Conservation (phyloP, 2,888 invertebrate genomes). For the Rapana venosa region DNA sequence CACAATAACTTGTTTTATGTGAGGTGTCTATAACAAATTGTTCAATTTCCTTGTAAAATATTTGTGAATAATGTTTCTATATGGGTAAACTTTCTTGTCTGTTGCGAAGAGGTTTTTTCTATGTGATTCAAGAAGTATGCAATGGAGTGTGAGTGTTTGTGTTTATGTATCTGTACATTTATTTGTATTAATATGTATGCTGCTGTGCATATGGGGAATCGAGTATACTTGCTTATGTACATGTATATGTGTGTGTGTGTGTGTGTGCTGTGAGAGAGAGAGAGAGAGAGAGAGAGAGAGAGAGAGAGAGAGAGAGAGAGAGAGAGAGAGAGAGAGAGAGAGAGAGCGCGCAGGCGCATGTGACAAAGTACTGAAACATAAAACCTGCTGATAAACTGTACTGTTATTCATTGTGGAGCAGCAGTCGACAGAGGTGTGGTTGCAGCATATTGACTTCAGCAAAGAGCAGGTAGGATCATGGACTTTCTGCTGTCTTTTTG, state of each 20-base stretch:
- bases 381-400: neutral
- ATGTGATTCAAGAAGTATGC: too few relatives aligned
- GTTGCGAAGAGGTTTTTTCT: too few relatives aligned
- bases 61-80: too few relatives aligned
- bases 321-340: neutral
- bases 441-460: conserved; percentile 36
- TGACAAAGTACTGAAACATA: too few relatives aligned
- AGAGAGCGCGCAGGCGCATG: neutral
- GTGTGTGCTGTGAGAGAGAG: neutral
- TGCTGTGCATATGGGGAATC: too few relatives aligned
- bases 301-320: neutral
- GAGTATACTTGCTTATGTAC: neutral
- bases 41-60: too few relatives aligned
- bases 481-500: neutral
- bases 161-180: too few relatives aligned
- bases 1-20: too few relatives aligned
- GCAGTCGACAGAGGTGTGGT: conserved; percentile 31
- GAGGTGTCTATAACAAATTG: too few relatives aligned
- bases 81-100: too few relatives aligned
- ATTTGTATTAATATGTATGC: too few relatives aligned
- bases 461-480: conserved; percentile 29
- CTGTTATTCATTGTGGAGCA: neutral
- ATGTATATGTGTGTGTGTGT: conserved; percentile 8
- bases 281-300: neutral
- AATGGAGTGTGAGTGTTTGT: too few relatives aligned